These are phyloP conservation scores for Sinocyclocheilus anshuiensis DNA, from an alignment of 2,113 vertebrate genomes.

Conservation along the genomic window DNA sequence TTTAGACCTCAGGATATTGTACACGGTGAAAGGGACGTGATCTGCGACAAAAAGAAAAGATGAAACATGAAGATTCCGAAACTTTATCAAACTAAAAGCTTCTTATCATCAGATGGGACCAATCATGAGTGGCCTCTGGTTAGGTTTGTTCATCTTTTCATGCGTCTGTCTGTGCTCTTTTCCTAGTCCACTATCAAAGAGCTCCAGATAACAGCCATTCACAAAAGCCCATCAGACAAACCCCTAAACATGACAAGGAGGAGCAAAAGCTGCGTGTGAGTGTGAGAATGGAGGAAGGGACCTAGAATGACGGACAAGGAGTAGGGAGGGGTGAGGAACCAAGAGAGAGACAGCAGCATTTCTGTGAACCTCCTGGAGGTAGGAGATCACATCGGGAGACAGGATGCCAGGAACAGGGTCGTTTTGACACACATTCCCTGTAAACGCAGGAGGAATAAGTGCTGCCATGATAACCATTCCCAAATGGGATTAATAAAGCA, in stretches of 20 bases:
- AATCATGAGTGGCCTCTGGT: slow-evolving; percentile 19
- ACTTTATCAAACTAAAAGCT: neutral
- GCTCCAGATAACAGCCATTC: slow-evolving; percentile 35
- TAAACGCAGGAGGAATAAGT: neutral
- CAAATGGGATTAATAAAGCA: neutral
- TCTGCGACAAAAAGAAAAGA: neutral
- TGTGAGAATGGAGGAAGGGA: slow-evolving; percentile 7
- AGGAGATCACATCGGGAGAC: slow-evolving; percentile 2
- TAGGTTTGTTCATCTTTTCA: neutral
- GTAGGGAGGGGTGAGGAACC: neutral
- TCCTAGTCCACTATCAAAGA: slow-evolving; percentile 25
- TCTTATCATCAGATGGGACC: slow-evolving; percentile 27
- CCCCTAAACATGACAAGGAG: neutral
- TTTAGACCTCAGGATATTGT: neutral
- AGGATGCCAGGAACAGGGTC: slow-evolving; percentile 9
- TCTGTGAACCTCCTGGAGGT: slow-evolving; percentile 1
- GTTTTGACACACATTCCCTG: neutral
- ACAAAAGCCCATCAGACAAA: slow-evolving; percentile 39
- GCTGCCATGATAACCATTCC: neutral
- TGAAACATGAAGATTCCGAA: slow-evolving; percentile 49
- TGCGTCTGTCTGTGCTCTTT: neutral
- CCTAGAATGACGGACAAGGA: neutral
- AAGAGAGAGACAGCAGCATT: neutral
- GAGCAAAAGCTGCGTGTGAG: neutral
- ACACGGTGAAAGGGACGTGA: neutral